phyloP scores from a whole-genome alignment of 2,113 vertebrate genomes.

The Anser brachyrhynchus region DNA sequence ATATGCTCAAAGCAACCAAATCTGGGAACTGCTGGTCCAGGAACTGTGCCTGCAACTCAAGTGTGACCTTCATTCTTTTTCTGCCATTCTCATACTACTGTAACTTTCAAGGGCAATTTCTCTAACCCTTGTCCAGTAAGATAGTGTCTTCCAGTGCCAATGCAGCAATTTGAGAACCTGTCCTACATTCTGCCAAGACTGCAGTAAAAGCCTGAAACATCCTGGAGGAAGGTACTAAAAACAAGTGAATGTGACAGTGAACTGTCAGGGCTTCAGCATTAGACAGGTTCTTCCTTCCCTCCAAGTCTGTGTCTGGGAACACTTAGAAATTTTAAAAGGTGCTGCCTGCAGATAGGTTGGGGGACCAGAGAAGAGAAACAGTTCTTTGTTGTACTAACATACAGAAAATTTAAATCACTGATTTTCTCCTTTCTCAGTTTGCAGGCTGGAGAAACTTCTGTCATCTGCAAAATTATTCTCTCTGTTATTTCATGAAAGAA shows the following conservation, averaged over 20 bases:
- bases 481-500: background rate
- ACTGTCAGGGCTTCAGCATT: background rate
- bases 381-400: background rate
- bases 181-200: constrained; percentile 51
- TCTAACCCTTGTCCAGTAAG: background rate
- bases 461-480: background rate
- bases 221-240: constrained; percentile 14
- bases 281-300: background rate
- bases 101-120: background rate
- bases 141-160: background rate
- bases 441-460: background rate
- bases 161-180: background rate
- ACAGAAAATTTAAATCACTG: background rate
- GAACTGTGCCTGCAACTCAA: background rate
- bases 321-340: background rate
- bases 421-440: background rate
- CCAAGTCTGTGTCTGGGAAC: background rate
- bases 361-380: background rate
- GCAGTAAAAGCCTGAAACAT: background rate
- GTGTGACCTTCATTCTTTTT: background rate
- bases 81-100: background rate
- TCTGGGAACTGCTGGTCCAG: background rate
- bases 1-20: background rate
- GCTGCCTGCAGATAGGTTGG: background rate
- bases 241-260: background rate